Percentiles rank a stretch among this genome's conserved stretches.
phyloP scores from a whole-genome alignment of 2,888 invertebrate species.

The Conomelus anceps region DNA sequence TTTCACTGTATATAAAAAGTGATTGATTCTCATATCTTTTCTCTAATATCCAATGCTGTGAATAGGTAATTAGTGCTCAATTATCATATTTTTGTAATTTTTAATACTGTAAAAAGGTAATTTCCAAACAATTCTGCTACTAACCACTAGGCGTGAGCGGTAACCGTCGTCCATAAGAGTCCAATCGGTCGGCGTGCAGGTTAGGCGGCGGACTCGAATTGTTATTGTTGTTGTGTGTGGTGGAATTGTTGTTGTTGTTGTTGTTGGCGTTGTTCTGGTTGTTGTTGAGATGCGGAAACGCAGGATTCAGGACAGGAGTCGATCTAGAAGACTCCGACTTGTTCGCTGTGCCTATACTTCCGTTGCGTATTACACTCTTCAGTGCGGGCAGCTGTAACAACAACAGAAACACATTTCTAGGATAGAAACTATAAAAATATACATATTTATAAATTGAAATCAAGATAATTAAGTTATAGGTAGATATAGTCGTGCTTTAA shows the following conservation, averaged over 20 bases:
- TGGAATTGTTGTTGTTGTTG: conserved; percentile 26
- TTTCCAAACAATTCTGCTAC: conserved; percentile 26
- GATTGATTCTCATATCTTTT: too few species aligned
- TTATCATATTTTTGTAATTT: too few species aligned
- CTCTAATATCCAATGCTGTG: too few species aligned
- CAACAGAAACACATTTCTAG: neutral
- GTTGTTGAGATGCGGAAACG: conserved; percentile 33
- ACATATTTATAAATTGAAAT: too few species aligned
- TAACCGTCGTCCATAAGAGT: conserved; percentile 44
- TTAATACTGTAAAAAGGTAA: too few species aligned
- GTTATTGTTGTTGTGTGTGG: conserved; percentile 45
- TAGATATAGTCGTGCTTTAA: too few species aligned
- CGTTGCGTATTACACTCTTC: conserved; percentile 31
- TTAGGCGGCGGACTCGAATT: conserved; percentile 39
- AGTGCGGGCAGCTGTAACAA: conserved; percentile 33
- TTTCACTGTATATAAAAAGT: too few species aligned
- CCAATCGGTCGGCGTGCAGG: conserved; percentile 37
- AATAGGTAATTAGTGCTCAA: too few species aligned
- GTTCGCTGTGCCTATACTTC: conserved; percentile 12
- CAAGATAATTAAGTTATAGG: too few species aligned
- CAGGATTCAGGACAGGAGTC: conserved; percentile 28
- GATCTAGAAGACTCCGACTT: conserved; percentile 29
- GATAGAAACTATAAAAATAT: too few species aligned
- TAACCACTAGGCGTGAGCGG: conserved; percentile 54
- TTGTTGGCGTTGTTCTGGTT: conserved; percentile 31